Evolutionary conservation across 2,888 invertebrate genomes (phyloP), one percentile per base, ranked within the genome.

Genomic region (Melolontha melolontha): DNA sequence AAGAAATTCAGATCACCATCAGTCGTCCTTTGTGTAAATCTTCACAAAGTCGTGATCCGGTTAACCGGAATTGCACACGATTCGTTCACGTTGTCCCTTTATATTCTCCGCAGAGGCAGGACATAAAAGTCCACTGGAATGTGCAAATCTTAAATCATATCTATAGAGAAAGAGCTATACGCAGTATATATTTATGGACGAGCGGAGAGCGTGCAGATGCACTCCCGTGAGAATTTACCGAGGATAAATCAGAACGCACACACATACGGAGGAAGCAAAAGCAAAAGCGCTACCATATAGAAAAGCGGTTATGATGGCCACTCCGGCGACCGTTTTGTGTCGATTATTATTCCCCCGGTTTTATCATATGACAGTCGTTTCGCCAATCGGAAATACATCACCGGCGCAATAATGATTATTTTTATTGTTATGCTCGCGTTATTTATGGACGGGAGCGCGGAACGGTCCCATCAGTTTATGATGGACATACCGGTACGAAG

Each of bases 71-170:
- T 62, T 62, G 59, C 44, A 17, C 22, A 4, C 22, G 11, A 16
- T 16, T 17, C 55, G 41, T n/a, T 10, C 16, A 10, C 55, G 42
- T 27, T 22, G 42, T 47, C 16, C 47, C 59, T 34, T 34, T 62
- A 47, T 62, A 29, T 47, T 29, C 59, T 49, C 29, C 5, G 34
- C 34, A 34, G 34, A 8, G 34, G 34, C 34, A 39, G 47, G 57
- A 65, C 66, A 70, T 68, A 70, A 68, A 70, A 70, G 69, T 70
- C 54, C 68, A 63, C 41, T 29, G 68, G 69, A 68, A 71, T 71
- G 71, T 64, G 72, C 62, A 72, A 69, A 72, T 71, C 71, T 71
- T 72, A 72, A 72, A 72, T 72, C 72, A 72, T 70, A 72, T 68
- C 70, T 62, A 62, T 22, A 62, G 59, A 47, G 47, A 34, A 62